Evolutionary conservation across 1,140 invertebrate genomes (phyloP), one percentile per base, ranked within the genome.

Genomic region (Sitodiplosis mosellana): DNA sequence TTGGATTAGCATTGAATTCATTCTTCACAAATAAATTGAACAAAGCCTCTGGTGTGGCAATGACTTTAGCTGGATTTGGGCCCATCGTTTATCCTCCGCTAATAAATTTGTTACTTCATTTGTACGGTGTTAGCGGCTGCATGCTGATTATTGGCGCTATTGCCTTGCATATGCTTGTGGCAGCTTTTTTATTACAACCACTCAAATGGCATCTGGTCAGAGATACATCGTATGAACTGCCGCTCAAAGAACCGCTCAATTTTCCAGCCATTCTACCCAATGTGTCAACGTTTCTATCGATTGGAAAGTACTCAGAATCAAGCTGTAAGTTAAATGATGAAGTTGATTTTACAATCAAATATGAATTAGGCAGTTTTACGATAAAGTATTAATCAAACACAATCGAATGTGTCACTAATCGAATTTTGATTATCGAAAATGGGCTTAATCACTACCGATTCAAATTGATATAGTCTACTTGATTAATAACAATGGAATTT

Each of bases 141-240:
- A 63, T 73, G 33, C 54, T 74, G 2, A 69, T 75, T 47, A 55
- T 74, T n/a, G 64, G 68, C 18, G 73, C 66, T 8, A 53, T 76
- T 33, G 63, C 68, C n/a, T 63, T 75, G 5, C 69, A 77, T 53
- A 69, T 70, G 3, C 53, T 75, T 5, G 57, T 67, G 47, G 72
- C 65, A 14, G 66, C 71, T 10, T 61, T 70, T 46, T 58, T 77
- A 44, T 57, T 76, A 8, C 71, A 75, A 56, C 75, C 75, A 20
- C 67, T 71, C 10, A 70, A 69, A 54, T 72, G 67, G 70, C 77
- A 80, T 56, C 27, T 27, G 3, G 27, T 27, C 27, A 58, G 53
- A 59, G 49, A 53, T 61, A 34, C 54, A 58, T 46, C 19, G 48
- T 41, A 33, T 51, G 34, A 61, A 65, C 56, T 52, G 20, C 63